phyloP scores from a whole-genome alignment of 2,888 invertebrate genomes.

The Tiliacea aurago region DNA sequence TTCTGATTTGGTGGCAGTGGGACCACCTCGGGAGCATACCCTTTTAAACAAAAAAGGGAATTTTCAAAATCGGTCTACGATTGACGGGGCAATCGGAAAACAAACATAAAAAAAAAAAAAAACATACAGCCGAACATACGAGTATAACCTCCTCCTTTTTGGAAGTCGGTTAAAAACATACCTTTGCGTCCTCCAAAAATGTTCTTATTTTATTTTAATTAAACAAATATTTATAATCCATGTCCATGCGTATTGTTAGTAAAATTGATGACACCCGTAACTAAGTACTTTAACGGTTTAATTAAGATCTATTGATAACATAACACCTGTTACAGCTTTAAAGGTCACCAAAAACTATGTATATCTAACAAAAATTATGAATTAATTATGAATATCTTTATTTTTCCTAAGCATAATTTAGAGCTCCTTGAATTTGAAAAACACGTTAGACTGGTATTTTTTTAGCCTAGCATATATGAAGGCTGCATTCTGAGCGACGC shows the following conservation, averaged over 20 bases:
- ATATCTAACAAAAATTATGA: not conserved
- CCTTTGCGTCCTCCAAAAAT: constrained; percentile 4
- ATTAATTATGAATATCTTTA: not conserved
- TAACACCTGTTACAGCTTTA: not conserved
- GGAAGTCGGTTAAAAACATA: too few species aligned
- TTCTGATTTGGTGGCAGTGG: too few species aligned
- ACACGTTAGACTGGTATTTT: not conserved
- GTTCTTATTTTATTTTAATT: not conserved
- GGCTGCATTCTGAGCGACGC: too few species aligned
- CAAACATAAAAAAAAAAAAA: too few species aligned
- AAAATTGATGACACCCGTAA: not conserved
- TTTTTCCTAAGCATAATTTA: not conserved
- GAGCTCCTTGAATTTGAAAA: not conserved
- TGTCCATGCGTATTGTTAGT: constrained; percentile 3
- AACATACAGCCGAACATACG: too few species aligned
- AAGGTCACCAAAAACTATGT: not conserved
- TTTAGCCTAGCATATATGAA: not conserved
- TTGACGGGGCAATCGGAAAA: too few species aligned
- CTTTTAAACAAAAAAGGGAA: too few species aligned
- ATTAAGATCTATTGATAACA: not conserved
- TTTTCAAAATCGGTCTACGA: too few species aligned
- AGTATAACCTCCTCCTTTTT: too few species aligned
- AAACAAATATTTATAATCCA: constrained; percentile 1
- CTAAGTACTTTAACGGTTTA: not conserved
- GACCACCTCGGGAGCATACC: too few species aligned